Evolutionary conservation across 2,888 invertebrate species (phyloP), one percentile per base, ranked within the genome.

Genomic region (Oasisia sp.): DNA sequence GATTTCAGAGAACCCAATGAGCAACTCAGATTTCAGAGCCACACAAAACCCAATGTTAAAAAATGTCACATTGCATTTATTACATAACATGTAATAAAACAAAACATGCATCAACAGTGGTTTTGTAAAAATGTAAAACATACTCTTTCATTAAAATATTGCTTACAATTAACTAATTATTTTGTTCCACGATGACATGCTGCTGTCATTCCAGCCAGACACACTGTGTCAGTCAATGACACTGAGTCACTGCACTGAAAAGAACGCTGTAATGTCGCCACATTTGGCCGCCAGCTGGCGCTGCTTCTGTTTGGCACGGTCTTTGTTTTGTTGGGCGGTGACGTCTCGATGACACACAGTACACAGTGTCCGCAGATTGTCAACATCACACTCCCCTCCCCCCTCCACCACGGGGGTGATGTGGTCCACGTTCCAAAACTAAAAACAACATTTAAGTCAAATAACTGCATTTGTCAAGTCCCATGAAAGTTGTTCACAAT

Each of bases 371-470:
- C 95, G 94, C 92, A 95, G 94, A 93, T 96, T 96, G 94, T 96
- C 96, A 89, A 96, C 94, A 93, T 96, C 95, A 94, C 96, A 96
- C 93, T 95, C 94, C 7, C 96, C 96, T 9, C 96, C 96, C 45
- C 96, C 96, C 89, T 95, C 95, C 93, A 94, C 95, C 45, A 96
- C 96, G 0, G 96, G 95, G 8, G 92, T 93, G 89, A 95, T 95
- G 94, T 96, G 96, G 93, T 96, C 96, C 58, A 94, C 95, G 92
- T 96, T 95, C 96, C 96, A 96, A 91, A 96, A 96, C 96, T 96
- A 93, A 92, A 93, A 91, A 92, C 1, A 38, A 38, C 38, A 38
- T 38, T 38, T 38, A n/a, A n/a, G n/a, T n/a, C n/a, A 89, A 89
- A 8, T 32, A 89, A 32, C 8, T 32, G 8, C 89, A 9, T 45